Evolutionary conservation across 1,140 invertebrate species (phyloP), one percentile per base, ranked within the genome.

Genomic region (Lepidostoma basale): DNA sequence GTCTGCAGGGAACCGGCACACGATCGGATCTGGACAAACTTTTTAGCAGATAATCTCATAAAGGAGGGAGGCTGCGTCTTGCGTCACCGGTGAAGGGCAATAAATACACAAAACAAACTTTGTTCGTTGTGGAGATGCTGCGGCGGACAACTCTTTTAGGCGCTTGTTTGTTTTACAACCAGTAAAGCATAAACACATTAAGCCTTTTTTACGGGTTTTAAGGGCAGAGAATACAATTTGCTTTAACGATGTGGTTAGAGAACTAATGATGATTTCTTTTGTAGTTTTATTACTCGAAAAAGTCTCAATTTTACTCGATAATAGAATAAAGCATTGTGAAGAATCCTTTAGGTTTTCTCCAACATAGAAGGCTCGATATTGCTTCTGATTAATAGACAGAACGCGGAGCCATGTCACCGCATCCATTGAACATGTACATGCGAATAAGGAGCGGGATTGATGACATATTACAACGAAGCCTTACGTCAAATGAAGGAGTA

Each of bases 1-100:
- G 42, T 62, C 60, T 47, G n/a, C n/a, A n/a, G n/a, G n/a, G n/a
- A n/a, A n/a, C 30, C 33, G 49, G 52, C 64, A 58, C 64, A 58
- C 64, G 64, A 20, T 44, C 23, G 23, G 45, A 58, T 44, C 44
- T 16, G 36, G 40, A 10, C 16, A n/a, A 22, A 28, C 39, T 28
- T 66, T 66, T 58, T 66, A 59, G 30, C 20, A 33, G 30, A 39
- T 39, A 39, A 39, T 59, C 36, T 59, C n/a, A 16, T 3, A 54
- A 54, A 16, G 25, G 25, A 39, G 54, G 42, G 16, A 59, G 30
- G 54, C 12, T 33, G 12, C 30, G 30, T 33, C 30, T 59, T 39
- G 22, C 54, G 54, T 59, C 54, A 39, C 18, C 36, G 20, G 18
- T 14, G 22, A 56, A 39, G 33, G 54, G 36, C 22, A 59, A 59